Evolutionary conservation across 2,888 invertebrate species (phyloP), one percentile per base, ranked within the genome.

Genomic region (Petrolisthes manimaculis): DNA sequence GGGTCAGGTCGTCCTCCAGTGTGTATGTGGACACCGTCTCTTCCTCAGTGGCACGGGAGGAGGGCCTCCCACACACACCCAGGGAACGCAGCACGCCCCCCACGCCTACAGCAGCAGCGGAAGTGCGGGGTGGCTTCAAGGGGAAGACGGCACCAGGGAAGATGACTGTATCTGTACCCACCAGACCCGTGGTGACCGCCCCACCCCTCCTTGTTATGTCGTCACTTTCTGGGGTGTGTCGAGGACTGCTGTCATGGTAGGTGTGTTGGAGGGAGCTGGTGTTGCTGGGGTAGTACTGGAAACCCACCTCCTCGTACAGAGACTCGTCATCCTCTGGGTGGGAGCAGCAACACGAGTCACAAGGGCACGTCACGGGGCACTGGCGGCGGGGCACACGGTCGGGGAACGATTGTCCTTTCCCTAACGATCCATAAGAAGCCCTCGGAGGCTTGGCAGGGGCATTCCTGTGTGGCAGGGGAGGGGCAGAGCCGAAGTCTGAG

Each of bases 71-170:
- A 79, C 87, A 83, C 56, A 74, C 87, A 69, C 87, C 87, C 78
- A 87, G 78, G 24, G 87, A 83, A 5, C 83, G 75, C 54, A 87
- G 87, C 54, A 87, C 87, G 37, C 87, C 82, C 78, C 87, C 83
- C 78, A 78, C 77, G 78, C 87, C 86, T n/a, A 67, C 56, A 21
- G 37, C 53, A 4, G 24, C 37, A 8, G 75, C 2, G 18, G 82
- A 5, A 5, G 82, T 18, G 9, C 78, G 77, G 2, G 77, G 78
- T 18, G 78, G 37, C 24, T 78, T 78, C 55, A 77, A n/a, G 69
- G 87, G 87, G 21, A 86, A 75, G 74, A 86, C 86, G 55, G 86
- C 86, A n/a, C 51, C 55, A 9, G 86, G 82, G 86, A 86, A 86
- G 61, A 87, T 56, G 75, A 87, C 83, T 6, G 83, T 51, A n/a